Conservation (phyloP, 2,888 invertebrate species). For the Aporophyla nigra region DNA sequence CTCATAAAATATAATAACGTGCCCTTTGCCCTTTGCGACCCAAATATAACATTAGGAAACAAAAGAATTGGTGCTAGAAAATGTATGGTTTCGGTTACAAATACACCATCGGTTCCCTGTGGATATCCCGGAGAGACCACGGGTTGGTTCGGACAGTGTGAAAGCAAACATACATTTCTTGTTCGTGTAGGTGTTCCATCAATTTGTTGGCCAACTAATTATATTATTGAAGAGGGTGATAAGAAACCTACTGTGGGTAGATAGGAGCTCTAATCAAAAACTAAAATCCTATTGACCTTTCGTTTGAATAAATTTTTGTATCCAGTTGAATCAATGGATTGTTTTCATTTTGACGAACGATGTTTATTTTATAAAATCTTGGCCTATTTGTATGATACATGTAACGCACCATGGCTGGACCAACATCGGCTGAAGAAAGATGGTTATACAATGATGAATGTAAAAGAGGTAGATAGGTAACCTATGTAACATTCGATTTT, state of each 20-base stretch:
- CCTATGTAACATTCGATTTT: no score
- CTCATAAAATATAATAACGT: not conserved
- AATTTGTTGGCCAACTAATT: conserved; percentile 1
- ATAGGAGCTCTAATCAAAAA: not conserved
- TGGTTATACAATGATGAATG: not conserved
- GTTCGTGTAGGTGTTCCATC: not conserved
- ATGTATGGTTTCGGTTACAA: conserved; percentile 7
- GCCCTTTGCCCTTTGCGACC: no score
- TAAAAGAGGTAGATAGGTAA: no score
- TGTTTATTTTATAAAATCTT: not conserved
- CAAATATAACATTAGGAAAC: not conserved
- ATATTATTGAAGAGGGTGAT: not conserved
- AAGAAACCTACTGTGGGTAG: not conserved
- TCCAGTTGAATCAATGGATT: not conserved
- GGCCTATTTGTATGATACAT: not conserved
- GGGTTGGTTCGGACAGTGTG: not conserved
- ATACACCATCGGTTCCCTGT: not conserved
- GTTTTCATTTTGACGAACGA: not conserved
- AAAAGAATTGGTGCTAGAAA: conserved; percentile 2
- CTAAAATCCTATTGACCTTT: not conserved
- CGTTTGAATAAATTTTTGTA: not conserved
- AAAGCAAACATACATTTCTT: not conserved
- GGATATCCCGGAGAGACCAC: conserved; percentile 5
- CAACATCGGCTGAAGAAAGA: not conserved
- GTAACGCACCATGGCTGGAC: not conserved